These are phyloP conservation scores for Hypanus sabinus DNA, from an alignment of 2,113 vertebrate genomes.

Conservation along the genomic window DNA sequence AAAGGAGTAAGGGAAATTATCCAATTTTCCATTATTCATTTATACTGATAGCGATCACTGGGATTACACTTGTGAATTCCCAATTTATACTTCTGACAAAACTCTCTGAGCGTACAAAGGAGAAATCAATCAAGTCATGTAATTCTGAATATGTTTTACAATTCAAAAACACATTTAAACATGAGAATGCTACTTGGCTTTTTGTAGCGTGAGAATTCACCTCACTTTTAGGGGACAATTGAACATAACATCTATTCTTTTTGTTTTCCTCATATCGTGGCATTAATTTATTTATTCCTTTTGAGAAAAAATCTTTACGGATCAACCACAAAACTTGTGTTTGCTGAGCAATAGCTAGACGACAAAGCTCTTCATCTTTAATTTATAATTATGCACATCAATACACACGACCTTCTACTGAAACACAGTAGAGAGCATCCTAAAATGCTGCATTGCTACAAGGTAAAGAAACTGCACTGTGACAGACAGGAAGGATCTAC, in stretches of 20 bases:
- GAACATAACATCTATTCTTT: not conserved
- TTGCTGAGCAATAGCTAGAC: not conserved
- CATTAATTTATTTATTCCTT: not conserved
- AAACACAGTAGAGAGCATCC: too few species aligned
- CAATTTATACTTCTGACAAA: not conserved
- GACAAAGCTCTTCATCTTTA: not conserved
- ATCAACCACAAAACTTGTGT: not conserved
- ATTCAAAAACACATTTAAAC: not conserved
- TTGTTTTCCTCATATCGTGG: not conserved
- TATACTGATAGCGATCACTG: not conserved
- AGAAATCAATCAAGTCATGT: not conserved
- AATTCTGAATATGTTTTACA: not conserved
- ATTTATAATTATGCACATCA: not conserved
- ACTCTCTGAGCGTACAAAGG: not conserved
- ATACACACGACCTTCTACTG: too few species aligned
- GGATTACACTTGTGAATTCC: not conserved
- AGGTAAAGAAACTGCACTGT: too few species aligned
- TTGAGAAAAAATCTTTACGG: not conserved
- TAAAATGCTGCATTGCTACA: too few species aligned
- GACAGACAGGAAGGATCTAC: too few species aligned
- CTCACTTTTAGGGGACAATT: not conserved
- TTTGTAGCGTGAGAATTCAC: not conserved
- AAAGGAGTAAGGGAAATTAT: not conserved
- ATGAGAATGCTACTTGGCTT: not conserved
- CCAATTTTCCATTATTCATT: not conserved